Percentiles rank a stretch among this genome's conserved stretches.
Evolutionary conservation across 2,888 invertebrate species (phyloP).

Genomic region (Acleris emargana): DNA sequence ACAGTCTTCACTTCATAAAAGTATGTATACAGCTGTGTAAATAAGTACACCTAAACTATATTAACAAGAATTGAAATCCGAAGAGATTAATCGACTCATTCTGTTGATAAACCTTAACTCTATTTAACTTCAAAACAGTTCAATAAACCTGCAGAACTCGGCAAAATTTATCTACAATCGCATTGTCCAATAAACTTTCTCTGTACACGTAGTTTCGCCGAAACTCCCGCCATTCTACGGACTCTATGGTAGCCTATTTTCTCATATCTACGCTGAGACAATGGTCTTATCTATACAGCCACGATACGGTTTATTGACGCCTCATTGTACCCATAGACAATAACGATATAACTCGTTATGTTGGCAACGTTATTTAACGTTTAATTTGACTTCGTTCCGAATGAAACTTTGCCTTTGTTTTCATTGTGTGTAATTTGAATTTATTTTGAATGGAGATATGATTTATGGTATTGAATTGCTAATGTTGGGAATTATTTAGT

Average conservation of each 20-base stretch:
- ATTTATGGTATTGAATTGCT: neutral
- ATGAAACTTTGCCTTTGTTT: constrained; percentile 28
- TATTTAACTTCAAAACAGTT: constrained; percentile 21
- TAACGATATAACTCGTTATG: constrained; percentile 35
- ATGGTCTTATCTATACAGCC: constrained; percentile 35
- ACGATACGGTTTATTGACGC: constrained; percentile 35
- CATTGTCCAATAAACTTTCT: constrained; percentile 32
- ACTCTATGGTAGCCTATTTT: constrained; percentile 32
- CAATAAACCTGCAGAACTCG: constrained; percentile 11
- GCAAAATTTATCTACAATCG: constrained; percentile 19
- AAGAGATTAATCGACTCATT: neutral
- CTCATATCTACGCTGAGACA: constrained; percentile 35
- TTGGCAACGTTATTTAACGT: constrained; percentile 31
- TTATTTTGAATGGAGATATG: constrained; percentile 7
- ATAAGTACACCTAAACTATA: no score
- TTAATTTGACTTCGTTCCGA: constrained; percentile 26
- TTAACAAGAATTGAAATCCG: neutral
- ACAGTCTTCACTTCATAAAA: no score
- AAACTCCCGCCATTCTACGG: constrained; percentile 26
- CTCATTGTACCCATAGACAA: constrained; percentile 32
- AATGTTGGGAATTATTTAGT: neutral
- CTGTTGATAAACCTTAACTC: constrained; percentile 4
- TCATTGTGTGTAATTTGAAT: constrained; percentile 26
- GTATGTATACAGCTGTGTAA: no score
- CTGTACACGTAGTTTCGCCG: constrained; percentile 23